These are phyloP conservation scores for Pipistrellus pygmaeus DNA, from an alignment of 2,797 vertebrate species.

Conservation along the genomic window DNA sequence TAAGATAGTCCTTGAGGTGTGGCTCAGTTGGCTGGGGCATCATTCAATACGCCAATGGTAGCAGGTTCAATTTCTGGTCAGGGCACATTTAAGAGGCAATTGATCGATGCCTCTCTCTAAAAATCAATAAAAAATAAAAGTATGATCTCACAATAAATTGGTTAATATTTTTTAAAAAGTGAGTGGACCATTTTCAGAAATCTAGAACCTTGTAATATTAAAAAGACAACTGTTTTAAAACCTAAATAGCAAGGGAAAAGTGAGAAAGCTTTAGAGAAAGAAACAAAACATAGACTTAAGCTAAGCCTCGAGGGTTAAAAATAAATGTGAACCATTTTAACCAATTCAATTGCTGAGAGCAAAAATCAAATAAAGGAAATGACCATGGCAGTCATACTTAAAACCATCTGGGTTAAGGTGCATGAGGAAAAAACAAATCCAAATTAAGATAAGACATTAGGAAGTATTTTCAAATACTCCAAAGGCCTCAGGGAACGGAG, in stretches of 20 bases:
- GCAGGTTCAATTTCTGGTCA: not conserved
- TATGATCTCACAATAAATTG: not conserved
- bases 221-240: not conserved
- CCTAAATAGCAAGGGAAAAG: not conserved
- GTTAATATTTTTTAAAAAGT: not conserved
- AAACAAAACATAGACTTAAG: not conserved
- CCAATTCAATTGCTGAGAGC: not conserved
- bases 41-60: not conserved
- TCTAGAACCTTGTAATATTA: not conserved
- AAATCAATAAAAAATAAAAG: not conserved
- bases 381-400: not conserved
- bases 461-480: not conserved
- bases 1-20: not conserved
- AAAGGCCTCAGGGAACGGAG: not conserved
- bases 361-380: conserved; percentile 9
- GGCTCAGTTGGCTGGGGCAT: not conserved
- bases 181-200: conserved; percentile 6
- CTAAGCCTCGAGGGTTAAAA: not conserved
- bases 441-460: not conserved
- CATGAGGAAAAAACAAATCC: not conserved
- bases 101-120: not conserved
- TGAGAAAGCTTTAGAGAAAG: not conserved
- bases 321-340: not conserved
- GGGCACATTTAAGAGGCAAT: not conserved
- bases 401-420: not conserved